Conservation (phyloP, 1,140 invertebrate species). For the Drosophila mojavensis region DNA sequence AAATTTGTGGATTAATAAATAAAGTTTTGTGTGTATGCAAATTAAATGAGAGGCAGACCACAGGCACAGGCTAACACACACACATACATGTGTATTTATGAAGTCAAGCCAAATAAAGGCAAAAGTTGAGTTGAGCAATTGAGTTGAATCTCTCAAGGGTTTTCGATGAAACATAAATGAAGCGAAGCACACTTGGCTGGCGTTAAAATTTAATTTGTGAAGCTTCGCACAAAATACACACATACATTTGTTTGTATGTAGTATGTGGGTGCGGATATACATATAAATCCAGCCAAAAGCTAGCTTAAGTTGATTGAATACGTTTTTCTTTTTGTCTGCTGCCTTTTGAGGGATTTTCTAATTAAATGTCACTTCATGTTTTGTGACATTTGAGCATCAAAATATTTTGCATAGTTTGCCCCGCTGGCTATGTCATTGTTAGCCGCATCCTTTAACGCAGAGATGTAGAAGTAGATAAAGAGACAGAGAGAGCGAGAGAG, state of each 20-base stretch:
- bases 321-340: conserved; percentile 13
- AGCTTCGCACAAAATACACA: conserved; percentile 14
- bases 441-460: conserved; percentile 22
- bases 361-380: conserved; percentile 51
- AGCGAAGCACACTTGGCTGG: conserved; percentile 36
- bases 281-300: neutral
- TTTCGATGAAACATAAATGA: conserved; percentile 19
- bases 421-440: conserved; percentile 30
- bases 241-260: neutral
- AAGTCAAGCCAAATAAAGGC: conserved; percentile 4
- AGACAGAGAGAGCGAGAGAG: neutral
- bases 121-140: conserved; percentile 24
- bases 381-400: conserved; percentile 36
- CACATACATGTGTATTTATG: neutral
- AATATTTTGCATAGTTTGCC: conserved; percentile 42
- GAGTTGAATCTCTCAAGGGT: neutral
- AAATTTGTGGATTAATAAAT: conserved; percentile 50
- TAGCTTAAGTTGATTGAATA: conserved; percentile 20
- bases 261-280: neutral
- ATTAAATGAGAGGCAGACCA: conserved; percentile 25
- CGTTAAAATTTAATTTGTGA: conserved; percentile 55
- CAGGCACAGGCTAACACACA: neutral
- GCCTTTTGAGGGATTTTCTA: conserved; percentile 42
- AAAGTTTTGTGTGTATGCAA: conserved; percentile 36
- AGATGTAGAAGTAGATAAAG: neutral